Base-by-base conservation (phyloP, 2,888 invertebrate species). In the Petrophora chlorosata region DNA sequence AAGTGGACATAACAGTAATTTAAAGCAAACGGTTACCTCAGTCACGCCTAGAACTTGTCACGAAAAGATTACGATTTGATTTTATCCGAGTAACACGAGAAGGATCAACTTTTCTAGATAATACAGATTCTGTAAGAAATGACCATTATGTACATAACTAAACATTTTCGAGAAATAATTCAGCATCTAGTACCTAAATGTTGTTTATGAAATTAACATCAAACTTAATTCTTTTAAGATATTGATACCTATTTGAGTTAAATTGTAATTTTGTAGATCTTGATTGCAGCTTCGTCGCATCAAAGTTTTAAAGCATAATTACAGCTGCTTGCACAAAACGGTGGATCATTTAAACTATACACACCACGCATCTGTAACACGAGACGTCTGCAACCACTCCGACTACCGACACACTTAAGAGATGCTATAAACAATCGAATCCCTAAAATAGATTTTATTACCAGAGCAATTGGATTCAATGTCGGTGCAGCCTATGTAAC, bases 401-500 rank as follows among this genome's bases (percentile, higher is more conserved):
- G 62, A 63, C 70, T 62, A 67, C 79, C 76, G 77, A 73, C 79
- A 79, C 72, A 82, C 79, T 79, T 79, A 73, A 64, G 63, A 70
- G 70, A 67, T 70, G 70, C 73, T 76, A 80, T 80, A 82, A 83
- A 83, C 83, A 83, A 82, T 79, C 74, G 68, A 73, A 77, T 65
- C 65, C 76, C 72, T 67, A 80, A 85, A 82, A 86, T 85, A 85
- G 79, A 76, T 79, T 85, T 83, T 85, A 85, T 84, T 82, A 67
- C 79, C 50, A 68, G 60, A 77, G 81, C 79, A 81, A 79, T 85
- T 84, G 80, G 77, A 85, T 82, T 79, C 82, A 85, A 84, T 85
- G 79, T 84, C 73, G 79, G 68, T 75, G 64, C 70, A 77, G 67
- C 63, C 64, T 61, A 63, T 66, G 64, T 54, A 69, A 73, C 74